Percentiles rank a stretch among this genome's conserved stretches.
Conservation (phyloP, 2,113 vertebrate genomes). For the Ia io region DNA sequence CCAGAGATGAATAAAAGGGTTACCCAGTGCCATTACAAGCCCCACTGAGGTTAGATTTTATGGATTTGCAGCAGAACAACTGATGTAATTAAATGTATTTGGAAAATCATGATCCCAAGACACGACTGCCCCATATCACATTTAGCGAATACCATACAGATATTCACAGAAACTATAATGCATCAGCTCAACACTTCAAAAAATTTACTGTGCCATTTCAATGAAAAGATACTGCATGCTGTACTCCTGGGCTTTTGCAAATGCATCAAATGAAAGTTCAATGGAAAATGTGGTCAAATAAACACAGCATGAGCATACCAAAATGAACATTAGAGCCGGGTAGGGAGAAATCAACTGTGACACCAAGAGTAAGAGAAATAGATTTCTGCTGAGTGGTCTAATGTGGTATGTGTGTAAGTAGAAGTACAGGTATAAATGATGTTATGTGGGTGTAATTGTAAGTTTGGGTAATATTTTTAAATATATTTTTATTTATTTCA, state of each 20-base stretch:
- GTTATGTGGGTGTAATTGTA: neutral
- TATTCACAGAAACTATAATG: neutral
- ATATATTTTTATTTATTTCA: too few species aligned
- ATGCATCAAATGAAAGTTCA: slow-evolving; percentile 25
- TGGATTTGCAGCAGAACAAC: neutral
- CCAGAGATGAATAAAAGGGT: neutral
- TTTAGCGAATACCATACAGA: neutral
- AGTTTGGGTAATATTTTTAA: too few species aligned
- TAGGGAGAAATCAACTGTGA: neutral
- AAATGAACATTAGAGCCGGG: neutral
- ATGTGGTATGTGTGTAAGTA: neutral
- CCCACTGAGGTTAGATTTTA: neutral
- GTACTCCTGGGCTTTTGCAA: slow-evolving; percentile 12
- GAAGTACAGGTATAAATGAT: too few species aligned
- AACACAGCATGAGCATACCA: slow-evolving; percentile 24
- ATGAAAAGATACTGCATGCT: neutral
- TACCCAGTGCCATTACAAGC: neutral
- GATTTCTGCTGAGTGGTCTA: neutral
- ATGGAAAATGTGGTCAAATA: slow-evolving; percentile 56
- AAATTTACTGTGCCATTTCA: neutral
- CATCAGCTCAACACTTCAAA: slow-evolving; percentile 33
- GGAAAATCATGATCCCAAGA: neutral
- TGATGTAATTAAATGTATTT: neutral
- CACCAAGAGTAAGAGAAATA: neutral
- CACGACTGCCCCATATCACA: neutral